Evolutionary conservation across 2,797 vertebrate genomes (phyloP).

Genomic region (Pachyuromys duprasi): DNA sequence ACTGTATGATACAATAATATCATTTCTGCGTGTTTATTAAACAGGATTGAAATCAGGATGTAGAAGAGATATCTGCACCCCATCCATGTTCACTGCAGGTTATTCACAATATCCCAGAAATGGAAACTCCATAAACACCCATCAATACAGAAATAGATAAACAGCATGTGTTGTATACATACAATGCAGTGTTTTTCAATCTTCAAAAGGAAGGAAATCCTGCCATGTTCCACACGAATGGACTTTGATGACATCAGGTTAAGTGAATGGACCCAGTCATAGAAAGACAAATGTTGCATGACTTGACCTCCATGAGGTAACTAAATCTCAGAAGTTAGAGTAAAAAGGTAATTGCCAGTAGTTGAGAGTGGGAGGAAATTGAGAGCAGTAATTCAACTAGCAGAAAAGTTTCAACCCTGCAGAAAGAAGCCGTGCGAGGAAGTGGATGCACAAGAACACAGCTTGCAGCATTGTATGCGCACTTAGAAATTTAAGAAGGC

Average conservation of each 20-base stretch:
- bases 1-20: background rate
- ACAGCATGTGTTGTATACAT: background rate
- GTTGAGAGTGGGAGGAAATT: background rate
- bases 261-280: background rate
- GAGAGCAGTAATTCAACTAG: background rate
- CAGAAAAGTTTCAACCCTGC: background rate
- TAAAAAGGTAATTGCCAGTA: background rate
- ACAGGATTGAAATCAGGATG: background rate
- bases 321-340: background rate
- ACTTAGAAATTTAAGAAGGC: background rate
- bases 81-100: background rate
- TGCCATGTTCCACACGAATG: slow-evolving; percentile 3
- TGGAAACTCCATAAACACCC: background rate
- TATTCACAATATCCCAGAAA: background rate
- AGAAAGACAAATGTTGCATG: background rate
- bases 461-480: background rate
- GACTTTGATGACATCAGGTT: background rate
- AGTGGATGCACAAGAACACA: background rate
- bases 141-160: background rate
- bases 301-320: background rate
- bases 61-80: background rate
- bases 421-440: background rate
- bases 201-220: slow-evolving; percentile 41
- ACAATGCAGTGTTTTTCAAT: background rate
- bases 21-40: background rate